Evolutionary conservation across 1,140 invertebrate genomes (phyloP).

Genomic region (Drosophila virilis): DNA sequence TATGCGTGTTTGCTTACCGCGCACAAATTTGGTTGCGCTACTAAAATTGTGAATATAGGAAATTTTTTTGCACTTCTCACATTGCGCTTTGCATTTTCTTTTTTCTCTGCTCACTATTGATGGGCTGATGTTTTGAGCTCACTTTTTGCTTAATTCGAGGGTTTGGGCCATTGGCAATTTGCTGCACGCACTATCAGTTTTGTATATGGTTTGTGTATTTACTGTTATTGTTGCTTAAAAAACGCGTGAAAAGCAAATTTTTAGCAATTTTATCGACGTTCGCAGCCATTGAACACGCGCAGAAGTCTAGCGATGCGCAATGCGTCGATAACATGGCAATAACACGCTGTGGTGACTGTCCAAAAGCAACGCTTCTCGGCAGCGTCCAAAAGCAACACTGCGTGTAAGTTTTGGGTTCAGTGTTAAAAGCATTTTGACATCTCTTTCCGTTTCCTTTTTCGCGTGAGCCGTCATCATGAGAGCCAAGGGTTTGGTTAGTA

Average conservation of each 20-base stretch:
- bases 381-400: conserved; percentile 29
- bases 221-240: conserved; percentile 43
- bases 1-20: conserved; percentile 15
- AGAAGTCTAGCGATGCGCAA: conserved; percentile 62
- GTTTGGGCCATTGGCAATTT: conserved; percentile 23
- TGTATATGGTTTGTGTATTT: conserved; percentile 14
- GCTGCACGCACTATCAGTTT: conserved; percentile 25
- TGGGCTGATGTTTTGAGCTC: conserved; percentile 27
- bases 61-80: conserved; percentile 68
- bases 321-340: conserved; percentile 36
- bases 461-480: conserved; percentile 85
- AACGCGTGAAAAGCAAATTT: conserved; percentile 52
- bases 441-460: conserved; percentile 84
- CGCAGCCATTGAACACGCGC: conserved; percentile 70
- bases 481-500: conserved; percentile 87
- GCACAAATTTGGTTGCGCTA: conserved; percentile 46
- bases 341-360: conserved; percentile 60
- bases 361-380: conserved; percentile 48
- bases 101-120: conserved; percentile 1
- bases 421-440: conserved; percentile 51
- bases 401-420: conserved; percentile 26
- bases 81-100: conserved; percentile 53
- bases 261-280: conserved; percentile 67
- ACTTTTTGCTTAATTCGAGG: conserved; percentile 30
- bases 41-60: conserved; percentile 47